These are phyloP conservation scores for Magallana nippona DNA, from an alignment of 2,888 invertebrate species.

Conservation along the genomic window DNA sequence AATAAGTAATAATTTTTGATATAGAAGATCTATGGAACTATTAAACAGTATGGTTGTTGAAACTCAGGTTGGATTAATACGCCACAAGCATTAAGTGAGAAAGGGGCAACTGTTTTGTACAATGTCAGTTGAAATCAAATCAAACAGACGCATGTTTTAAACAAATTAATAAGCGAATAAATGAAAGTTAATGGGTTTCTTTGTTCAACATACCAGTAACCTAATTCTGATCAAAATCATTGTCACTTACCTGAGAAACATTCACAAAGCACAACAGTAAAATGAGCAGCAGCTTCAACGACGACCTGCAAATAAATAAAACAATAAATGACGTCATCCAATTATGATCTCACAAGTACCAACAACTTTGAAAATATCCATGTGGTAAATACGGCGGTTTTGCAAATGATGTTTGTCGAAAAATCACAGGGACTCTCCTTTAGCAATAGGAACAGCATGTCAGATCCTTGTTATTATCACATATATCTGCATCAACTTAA, in stretches of 20 bases:
- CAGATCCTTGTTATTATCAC: background rate
- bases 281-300: constrained; percentile 68
- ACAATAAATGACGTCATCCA: constrained; percentile 12
- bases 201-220: background rate
- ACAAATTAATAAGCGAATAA: constrained; percentile 26
- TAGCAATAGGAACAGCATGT: background rate
- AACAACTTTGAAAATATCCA: background rate
- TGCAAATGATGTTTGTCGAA: background rate
- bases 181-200: background rate
- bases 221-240: background rate
- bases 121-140: background rate
- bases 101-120: constrained; percentile 6
- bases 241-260: constrained; percentile 49
- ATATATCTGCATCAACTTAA: constrained; percentile 30
- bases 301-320: constrained; percentile 62
- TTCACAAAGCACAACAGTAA: constrained; percentile 60
- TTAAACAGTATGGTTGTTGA: too few relatives aligned
- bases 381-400: background rate
- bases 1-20: background rate
- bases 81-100: too few relatives aligned
- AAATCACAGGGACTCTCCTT: background rate
- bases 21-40: background rate
- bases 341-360: background rate
- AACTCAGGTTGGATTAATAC: too few relatives aligned
- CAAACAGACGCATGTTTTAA: constrained; percentile 1